These are phyloP conservation scores for Megaptera novaeangliae DNA, from an alignment of 2,113 vertebrate species.

Conservation along the genomic window DNA sequence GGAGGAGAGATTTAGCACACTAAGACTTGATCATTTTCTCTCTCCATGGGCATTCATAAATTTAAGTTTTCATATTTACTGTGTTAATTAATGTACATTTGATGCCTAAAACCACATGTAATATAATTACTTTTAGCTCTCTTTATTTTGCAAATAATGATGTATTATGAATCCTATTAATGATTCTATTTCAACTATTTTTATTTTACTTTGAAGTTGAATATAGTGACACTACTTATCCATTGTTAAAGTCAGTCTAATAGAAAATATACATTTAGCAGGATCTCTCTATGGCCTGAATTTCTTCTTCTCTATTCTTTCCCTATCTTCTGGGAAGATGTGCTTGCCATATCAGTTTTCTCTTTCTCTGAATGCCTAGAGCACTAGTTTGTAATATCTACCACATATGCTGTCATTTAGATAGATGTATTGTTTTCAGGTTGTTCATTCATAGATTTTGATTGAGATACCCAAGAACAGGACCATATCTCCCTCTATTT, in stretches of 20 bases:
- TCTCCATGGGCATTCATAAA: not conserved
- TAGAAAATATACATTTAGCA: not conserved
- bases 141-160: not conserved
- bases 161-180: not conserved
- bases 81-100: not conserved
- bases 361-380: not conserved
- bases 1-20: not conserved
- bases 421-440: not conserved
- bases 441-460: conserved; percentile 17
- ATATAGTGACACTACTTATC: not conserved
- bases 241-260: not conserved
- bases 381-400: not conserved
- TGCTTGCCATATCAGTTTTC: not conserved
- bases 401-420: not conserved
- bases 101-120: not conserved
- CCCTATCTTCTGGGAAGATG: not conserved
- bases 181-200: conserved; percentile 20
- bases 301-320: not conserved
- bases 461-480: not conserved
- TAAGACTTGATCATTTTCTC: not conserved
- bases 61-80: not conserved
- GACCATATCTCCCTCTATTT: not conserved
- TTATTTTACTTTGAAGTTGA: not conserved
- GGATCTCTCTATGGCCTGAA: not conserved
- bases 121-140: not conserved